Evolutionary conservation across 2,797 vertebrate genomes (phyloP).

Genomic region (Austrolebias charrua): DNA sequence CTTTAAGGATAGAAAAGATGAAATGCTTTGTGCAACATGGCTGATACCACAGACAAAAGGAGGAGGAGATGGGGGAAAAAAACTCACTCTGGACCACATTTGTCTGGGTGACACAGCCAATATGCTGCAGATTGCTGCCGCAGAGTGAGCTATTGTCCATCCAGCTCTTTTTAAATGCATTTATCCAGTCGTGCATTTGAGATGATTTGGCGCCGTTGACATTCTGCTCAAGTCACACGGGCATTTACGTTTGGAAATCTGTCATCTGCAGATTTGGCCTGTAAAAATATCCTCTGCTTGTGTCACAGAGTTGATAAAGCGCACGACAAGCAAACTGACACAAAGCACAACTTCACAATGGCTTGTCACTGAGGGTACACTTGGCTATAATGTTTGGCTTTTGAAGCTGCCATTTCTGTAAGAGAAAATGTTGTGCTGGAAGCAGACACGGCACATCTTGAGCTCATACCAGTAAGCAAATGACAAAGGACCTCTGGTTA

Average conservation of each 20-base stretch:
- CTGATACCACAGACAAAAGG: conserved; percentile 37
- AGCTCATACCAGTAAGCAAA: conserved; percentile 13
- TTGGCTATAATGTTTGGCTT: conserved; percentile 1
- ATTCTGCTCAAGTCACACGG: conserved; percentile 15
- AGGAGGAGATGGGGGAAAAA: conserved; percentile 4
- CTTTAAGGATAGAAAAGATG: conserved; percentile 47
- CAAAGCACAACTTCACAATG: background rate
- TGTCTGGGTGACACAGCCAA: conserved; percentile 45
- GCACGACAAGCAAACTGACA: conserved; percentile 1
- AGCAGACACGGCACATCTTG: conserved; percentile 8
- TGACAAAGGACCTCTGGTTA: conserved; percentile 21
- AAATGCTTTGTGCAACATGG: conserved; percentile 44
- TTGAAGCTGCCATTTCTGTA: background rate
- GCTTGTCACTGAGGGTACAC: background rate
- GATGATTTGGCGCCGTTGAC: conserved; percentile 33
- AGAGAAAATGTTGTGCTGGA: conserved; percentile 11
- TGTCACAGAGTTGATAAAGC: conserved; percentile 24
- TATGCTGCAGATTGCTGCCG: conserved; percentile 31
- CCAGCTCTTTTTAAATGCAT: conserved; percentile 52
- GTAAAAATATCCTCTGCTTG: background rate
- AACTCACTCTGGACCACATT: conserved; percentile 38
- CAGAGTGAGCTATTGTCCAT: conserved; percentile 57
- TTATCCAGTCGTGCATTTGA: conserved; percentile 38
- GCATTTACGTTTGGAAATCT: conserved; percentile 32
- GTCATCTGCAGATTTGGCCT: conserved; percentile 2